A percentile compares a stretch with the other conserved stretches of the same genome.
These are phyloP conservation scores for Dynastes grantii DNA, from an alignment of 2,888 invertebrate genomes.

Conservation along the genomic window DNA sequence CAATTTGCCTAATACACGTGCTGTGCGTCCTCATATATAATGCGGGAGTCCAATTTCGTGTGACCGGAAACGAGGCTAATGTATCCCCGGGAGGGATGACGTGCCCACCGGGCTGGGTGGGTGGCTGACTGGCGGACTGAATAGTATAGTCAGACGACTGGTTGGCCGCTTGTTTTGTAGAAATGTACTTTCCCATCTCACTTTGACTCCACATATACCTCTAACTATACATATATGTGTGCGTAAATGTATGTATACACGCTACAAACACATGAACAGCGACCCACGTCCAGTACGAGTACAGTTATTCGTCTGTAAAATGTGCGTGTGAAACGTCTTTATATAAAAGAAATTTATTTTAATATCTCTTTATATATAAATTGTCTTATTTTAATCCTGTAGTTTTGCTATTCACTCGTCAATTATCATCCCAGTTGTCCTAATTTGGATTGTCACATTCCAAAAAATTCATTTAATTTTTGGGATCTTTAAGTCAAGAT, in stretches of 20 bases:
- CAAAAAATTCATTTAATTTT: too few species aligned
- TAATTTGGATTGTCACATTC: too few species aligned
- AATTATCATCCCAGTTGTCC: too few species aligned
- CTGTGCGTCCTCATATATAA: conserved; percentile 56
- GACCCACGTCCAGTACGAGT: conserved; percentile 34
- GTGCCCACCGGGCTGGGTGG: conserved; percentile 58
- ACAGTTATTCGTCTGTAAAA: conserved; percentile 27
- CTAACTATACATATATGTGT: conserved; percentile 14
- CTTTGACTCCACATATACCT: conserved; percentile 35
- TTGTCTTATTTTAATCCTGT: too few species aligned
- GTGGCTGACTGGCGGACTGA: conserved; percentile 18
- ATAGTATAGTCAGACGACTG: conserved; percentile 23
- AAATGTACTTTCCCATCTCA: conserved; percentile 46
- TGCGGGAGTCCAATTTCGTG: conserved; percentile 62
- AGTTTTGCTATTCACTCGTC: too few species aligned
- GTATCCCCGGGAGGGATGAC: conserved; percentile 62
- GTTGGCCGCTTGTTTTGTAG: conserved; percentile 26
- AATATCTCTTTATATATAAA: too few species aligned
- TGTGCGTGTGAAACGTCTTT: conserved; percentile 29
- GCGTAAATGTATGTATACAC: not conserved
- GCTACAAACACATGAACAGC: conserved; percentile 42
- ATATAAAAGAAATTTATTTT: conserved; percentile 23
- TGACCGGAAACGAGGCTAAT: conserved; percentile 65
- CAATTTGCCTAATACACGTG: conserved; percentile 55
- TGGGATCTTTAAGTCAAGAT: too few species aligned